Base-by-base conservation (phyloP, 2,888 invertebrate genomes). In the Hoplodrina blanda region DNA sequence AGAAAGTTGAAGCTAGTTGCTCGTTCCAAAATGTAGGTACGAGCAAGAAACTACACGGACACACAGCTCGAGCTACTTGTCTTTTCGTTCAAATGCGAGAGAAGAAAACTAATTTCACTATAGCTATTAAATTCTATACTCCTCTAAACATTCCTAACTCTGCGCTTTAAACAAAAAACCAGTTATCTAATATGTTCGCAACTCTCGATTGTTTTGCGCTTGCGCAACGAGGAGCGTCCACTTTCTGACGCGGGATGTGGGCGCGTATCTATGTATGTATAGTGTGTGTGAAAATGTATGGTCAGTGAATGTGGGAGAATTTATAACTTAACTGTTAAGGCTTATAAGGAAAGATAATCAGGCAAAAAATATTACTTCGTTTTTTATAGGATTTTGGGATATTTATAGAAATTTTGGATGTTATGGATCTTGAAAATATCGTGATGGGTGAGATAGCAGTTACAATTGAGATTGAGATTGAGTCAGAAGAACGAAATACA, bases 161-260 rank as follows among this genome's bases (percentile, higher is more conserved):
- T 91, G 66, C 80, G 73, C 69, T 57, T 78, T 78, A 81, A 87
- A 88, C 86, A 90, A 90, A 90, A 90, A 89, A 91, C 89, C 86
- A 84, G 92, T 94, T 93, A 91, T 92, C 90, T 91, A 91, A 91
- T 90, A 88, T 87, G 89, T 86, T 88, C 89, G 92, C 91, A 90
- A 88, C 89, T 90, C 88, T 90, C 93, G 94, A 94, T 95, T 95
- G 95, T 94, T 92, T 89, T 86, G 82, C 83, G 85, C 85, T 95
- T 94, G 91, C 93, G 92, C 91, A 95, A 94, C 87, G 67, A 80
- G 85, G 87, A 87, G 87, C 91, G 91, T 93, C 92, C 85, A 90
- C 91, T 92, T 89, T 91, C 91, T 78, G 82, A 74, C 77, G 65
- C 63, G 65, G 72, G 80, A 73, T 83, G 83, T 83, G 78, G 81